Percentiles rank a stretch among this genome's conserved stretches.
phyloP scores from a whole-genome alignment of 2,888 invertebrate species.

The Heteromyza rotundicornis region DNA sequence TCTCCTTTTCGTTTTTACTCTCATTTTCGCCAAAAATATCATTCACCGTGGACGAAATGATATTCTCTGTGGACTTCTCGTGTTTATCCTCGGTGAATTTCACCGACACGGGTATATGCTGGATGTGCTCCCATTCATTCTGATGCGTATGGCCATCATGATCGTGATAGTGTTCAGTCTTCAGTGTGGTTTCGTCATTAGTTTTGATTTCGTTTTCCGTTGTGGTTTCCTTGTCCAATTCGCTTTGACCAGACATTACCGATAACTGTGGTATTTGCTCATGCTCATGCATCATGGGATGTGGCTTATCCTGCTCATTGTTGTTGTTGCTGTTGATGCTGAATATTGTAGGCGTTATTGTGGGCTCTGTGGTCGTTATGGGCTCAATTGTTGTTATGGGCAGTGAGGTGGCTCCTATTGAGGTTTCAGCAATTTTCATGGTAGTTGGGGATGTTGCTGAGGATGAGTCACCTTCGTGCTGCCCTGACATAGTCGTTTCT shows the following conservation, averaged over 20 bases:
- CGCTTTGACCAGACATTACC: neutral
- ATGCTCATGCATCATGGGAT: neutral
- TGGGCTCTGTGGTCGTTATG: slow-evolving; percentile 55
- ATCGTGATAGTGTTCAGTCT: slow-evolving; percentile 17
- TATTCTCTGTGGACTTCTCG: slow-evolving; percentile 30
- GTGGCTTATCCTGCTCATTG: neutral
- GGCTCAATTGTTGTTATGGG: slow-evolving; percentile 53
- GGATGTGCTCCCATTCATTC: slow-evolving; percentile 35
- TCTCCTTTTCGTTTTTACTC: slow-evolving; percentile 1
- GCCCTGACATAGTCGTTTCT: slow-evolving; percentile 30
- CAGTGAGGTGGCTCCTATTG: slow-evolving; percentile 25
- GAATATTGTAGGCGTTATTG: slow-evolving; percentile 46
- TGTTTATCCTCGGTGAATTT: slow-evolving; percentile 39
- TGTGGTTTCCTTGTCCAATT: slow-evolving; percentile 12
- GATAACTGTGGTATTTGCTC: neutral
- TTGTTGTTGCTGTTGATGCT: slow-evolving; percentile 9
- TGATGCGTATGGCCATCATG: slow-evolving; percentile 32
- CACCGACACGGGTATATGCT: slow-evolving; percentile 42
- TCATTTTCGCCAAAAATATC: slow-evolving; percentile 28
- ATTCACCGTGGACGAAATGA: slow-evolving; percentile 29
- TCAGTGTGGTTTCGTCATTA: slow-evolving; percentile 29
- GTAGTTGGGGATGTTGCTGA: slow-evolving; percentile 14
- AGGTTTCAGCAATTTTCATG: neutral
- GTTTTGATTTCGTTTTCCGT: slow-evolving; percentile 20
- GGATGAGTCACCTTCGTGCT: slow-evolving; percentile 27